These are phyloP conservation scores for Apostichopus californicus DNA, from an alignment of 35 echinoderm and acorn worm genomes.

Conservation along the genomic window DNA sequence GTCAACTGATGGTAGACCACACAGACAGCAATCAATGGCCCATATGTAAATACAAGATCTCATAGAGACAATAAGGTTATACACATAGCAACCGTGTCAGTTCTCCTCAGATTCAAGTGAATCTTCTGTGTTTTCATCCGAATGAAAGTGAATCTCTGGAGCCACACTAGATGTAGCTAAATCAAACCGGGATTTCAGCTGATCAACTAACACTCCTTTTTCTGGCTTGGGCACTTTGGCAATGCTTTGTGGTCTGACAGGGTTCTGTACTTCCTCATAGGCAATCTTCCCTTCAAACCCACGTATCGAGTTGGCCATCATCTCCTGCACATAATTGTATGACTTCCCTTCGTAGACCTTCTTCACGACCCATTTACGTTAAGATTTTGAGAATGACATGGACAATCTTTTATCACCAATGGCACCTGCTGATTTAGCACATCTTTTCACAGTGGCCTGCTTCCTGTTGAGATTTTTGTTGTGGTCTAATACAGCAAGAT, in stretches of 20 bases:
- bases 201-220: not conserved
- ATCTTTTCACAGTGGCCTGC: conserved; percentile 44
- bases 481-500: conserved; percentile 59
- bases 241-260: conserved; percentile 10
- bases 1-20: too few species aligned
- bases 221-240: not conserved
- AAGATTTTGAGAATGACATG: not conserved
- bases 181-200: not conserved
- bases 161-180: not conserved
- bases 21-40: too few species aligned
- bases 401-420: not conserved
- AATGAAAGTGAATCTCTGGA: not conserved
- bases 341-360: not conserved
- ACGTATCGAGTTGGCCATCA: not conserved
- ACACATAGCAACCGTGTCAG: not conserved
- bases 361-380: not conserved
- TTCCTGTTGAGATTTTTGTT: conserved; percentile 42
- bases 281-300: not conserved
- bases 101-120: not conserved
- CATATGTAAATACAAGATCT: too few species aligned
- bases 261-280: not conserved
- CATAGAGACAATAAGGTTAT: too few species aligned
- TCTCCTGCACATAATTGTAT: not conserved
- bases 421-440: not conserved
- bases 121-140: not conserved